Base-by-base conservation (phyloP, 2,113 vertebrate species). In the Hylia prasina region DNA sequence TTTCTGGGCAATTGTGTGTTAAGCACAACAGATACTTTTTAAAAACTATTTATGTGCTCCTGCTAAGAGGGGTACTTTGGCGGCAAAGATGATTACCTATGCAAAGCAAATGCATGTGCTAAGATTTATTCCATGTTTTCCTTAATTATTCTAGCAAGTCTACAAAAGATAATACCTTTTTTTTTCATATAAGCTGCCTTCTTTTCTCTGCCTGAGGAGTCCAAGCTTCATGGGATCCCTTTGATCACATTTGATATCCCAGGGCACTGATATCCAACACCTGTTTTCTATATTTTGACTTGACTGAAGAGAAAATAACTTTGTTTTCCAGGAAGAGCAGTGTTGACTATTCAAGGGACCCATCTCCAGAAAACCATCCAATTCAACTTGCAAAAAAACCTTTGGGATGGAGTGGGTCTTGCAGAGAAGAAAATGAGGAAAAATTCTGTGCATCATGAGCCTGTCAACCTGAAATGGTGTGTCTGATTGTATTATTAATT, bases 221-320 rank as follows among this genome's bases (percentile, higher is more conserved):
- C 63, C 40, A 60, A 33, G 40, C 23, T 86, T 78, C 76, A 64
- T 17, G 33, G 37, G 56, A 90, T 81, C 48, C 45, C 37, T 93
- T 77, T 66, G 64, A 81, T 83, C 72, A 71, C 58, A 94, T 78
- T 6, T 68, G 71, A 70, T 94, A 93, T 63, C 60, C 84, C 45
- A 53, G 44, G 40, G 33, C 47, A 81, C 73, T 94, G 92, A 94
- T 54, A 96, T 33, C n/a, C 44, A 47, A 61, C 25, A 31, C 86
- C 73, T 68, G 48, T 75, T 92, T 91, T 95, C 88, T 95, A 86
- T 84, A 91, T 89, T 95, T 93, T 93, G 53, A 94, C 61, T 87
- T 83, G 64, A 77, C 90, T 89, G 82, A 63, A 72, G 47, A 81
- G 71, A 92, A 97, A 95, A 86, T 86, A 95, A 72, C 23, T 37